Conservation (phyloP, 2,113 vertebrate genomes). For the Addax nasomaculatus region DNA sequence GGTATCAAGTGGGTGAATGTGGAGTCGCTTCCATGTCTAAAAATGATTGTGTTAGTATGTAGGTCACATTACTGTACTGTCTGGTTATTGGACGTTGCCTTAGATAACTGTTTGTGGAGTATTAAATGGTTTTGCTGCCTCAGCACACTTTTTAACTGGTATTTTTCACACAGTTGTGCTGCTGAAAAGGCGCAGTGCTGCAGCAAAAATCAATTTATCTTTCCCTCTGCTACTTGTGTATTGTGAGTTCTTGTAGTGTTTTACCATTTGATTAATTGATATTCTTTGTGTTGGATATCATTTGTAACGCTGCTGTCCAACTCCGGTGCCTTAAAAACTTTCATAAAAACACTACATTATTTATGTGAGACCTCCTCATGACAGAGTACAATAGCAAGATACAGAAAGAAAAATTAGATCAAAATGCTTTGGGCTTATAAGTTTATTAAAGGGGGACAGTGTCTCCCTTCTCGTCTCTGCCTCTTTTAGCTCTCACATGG, state of each 20-base stretch:
- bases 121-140: constrained; percentile 99
- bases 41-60: constrained; percentile 95
- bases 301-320: constrained; percentile 78
- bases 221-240: constrained; percentile 82
- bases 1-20: constrained; percentile 84
- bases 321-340: constrained; percentile 78
- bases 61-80: constrained; percentile 95
- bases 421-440: constrained; percentile 64
- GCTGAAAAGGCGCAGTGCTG: constrained; percentile 92
- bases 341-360: constrained; percentile 74
- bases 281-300: constrained; percentile 82
- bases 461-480: constrained; percentile 42
- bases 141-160: constrained; percentile 96
- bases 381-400: constrained; percentile 58
- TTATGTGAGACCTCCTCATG: constrained; percentile 72
- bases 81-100: constrained; percentile 95
- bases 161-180: constrained; percentile 99
- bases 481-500: not conserved
- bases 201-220: constrained; percentile 94
- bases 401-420: constrained; percentile 71
- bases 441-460: constrained; percentile 71
- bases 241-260: constrained; percentile 83
- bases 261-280: constrained; percentile 86
- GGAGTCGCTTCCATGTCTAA: constrained; percentile 80
- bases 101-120: constrained; percentile 98